phyloP scores from a whole-genome alignment of 2,888 invertebrate species.

The Scaptomyza tumidula region DNA sequence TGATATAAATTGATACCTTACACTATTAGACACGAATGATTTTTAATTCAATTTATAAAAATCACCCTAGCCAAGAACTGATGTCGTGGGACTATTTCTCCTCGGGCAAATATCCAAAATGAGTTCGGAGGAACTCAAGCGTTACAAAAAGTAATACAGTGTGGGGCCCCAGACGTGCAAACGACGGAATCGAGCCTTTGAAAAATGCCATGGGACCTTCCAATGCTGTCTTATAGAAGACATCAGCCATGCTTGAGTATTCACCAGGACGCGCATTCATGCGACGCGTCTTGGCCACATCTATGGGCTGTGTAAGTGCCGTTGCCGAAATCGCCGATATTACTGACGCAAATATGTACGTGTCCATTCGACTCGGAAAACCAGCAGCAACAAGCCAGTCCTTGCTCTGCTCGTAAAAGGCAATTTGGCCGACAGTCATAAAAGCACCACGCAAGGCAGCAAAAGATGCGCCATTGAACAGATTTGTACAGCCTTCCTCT shows the following conservation, averaged over 20 bases:
- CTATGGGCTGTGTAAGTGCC: constrained; percentile 95
- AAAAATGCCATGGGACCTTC: constrained; percentile 96
- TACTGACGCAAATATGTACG: constrained; percentile 95
- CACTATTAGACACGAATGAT: neutral
- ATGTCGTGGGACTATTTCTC: neutral
- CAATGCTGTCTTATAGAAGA: constrained; percentile 92
- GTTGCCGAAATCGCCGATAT: constrained; percentile 87
- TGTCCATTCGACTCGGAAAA: constrained; percentile 91
- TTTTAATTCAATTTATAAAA: neutral
- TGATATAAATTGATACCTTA: neutral
- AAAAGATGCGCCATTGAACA: constrained; percentile 95
- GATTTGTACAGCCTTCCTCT: constrained; percentile 90
- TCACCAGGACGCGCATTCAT: constrained; percentile 98
- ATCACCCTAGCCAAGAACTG: neutral
- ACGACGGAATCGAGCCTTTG: constrained; percentile 97
- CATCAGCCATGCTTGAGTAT: constrained; percentile 89
- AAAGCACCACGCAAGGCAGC: constrained; percentile 94
- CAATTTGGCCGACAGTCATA: constrained; percentile 98
- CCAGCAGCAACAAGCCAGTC: constrained; percentile 87
- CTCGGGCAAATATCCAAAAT: constrained; percentile 87
- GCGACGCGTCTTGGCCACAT: constrained; percentile 97
- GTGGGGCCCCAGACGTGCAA: constrained; percentile 97
- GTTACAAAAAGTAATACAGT: constrained; percentile 97
- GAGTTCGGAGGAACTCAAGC: constrained; percentile 94
- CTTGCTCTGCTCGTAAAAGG: constrained; percentile 96